phyloP scores from a whole-genome alignment of 2,888 invertebrate genomes.

The Sussaba pulchella region DNA sequence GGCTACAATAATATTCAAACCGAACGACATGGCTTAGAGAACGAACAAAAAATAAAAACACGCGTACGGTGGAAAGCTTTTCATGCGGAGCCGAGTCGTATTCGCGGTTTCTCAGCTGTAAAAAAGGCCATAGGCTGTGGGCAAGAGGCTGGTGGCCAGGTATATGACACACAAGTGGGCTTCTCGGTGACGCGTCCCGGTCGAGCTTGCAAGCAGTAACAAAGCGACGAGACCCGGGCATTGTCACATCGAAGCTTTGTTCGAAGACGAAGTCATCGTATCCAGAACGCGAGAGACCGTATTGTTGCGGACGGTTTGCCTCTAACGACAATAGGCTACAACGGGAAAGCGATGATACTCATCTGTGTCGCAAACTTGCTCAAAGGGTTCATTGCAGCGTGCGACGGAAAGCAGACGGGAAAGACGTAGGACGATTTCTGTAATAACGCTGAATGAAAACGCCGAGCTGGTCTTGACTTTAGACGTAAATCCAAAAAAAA shows the following conservation, averaged over 20 bases:
- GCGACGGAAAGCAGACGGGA: background rate
- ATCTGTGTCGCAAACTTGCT: background rate
- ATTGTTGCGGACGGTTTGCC: slow-evolving; percentile 48
- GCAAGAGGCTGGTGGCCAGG: slow-evolving; percentile 35
- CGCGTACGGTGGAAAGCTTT: slow-evolving; percentile 31
- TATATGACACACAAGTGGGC: slow-evolving; percentile 41
- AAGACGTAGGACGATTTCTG: slow-evolving; percentile 1
- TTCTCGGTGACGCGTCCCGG: slow-evolving; percentile 36
- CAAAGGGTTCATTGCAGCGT: slow-evolving; percentile 13
- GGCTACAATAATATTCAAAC: background rate
- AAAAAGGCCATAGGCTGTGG: slow-evolving; percentile 41
- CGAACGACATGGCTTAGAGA: background rate
- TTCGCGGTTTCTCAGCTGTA: slow-evolving; percentile 7
- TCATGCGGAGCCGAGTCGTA: slow-evolving; percentile 26
- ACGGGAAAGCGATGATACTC: slow-evolving; percentile 35
- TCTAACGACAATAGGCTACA: slow-evolving; percentile 50
- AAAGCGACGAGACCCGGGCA: slow-evolving; percentile 53
- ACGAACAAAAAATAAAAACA: slow-evolving; percentile 20
- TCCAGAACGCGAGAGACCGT: slow-evolving; percentile 44
- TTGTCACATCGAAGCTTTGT: slow-evolving; percentile 61
- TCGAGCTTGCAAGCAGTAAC: slow-evolving; percentile 49
- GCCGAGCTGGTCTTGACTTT: background rate
- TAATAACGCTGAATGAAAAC: slow-evolving; percentile 2
- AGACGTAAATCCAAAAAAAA: background rate
- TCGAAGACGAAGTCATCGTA: slow-evolving; percentile 58